These are phyloP conservation scores for Drosophila punjabiensis DNA, from an alignment of 1,140 invertebrate species.

Conservation along the genomic window DNA sequence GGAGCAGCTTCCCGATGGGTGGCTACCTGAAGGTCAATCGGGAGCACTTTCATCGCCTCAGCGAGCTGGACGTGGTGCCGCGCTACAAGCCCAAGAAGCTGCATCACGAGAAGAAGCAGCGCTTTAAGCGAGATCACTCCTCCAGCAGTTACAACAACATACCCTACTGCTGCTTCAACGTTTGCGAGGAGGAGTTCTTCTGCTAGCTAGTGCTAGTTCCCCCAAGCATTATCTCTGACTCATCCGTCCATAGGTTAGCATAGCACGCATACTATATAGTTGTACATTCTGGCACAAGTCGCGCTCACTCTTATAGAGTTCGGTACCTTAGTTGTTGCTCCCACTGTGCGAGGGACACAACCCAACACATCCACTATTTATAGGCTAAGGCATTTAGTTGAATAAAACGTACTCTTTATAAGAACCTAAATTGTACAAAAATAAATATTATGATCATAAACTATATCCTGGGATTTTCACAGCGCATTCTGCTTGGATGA, in stretches of 20 bases:
- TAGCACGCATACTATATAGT: neutral
- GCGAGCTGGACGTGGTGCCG: constrained; percentile 63
- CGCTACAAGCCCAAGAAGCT: constrained; percentile 76
- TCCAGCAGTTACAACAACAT: constrained; percentile 68
- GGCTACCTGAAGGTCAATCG: constrained; percentile 77
- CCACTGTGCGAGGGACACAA: constrained; percentile 24
- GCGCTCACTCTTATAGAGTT: constrained; percentile 79
- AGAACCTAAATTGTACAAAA: neutral
- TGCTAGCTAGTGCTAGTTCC: constrained; percentile 54
- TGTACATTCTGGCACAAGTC: constrained; percentile 26
- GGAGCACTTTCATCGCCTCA: constrained; percentile 64
- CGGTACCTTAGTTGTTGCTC: constrained; percentile 57
- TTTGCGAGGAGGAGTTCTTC: constrained; percentile 80
- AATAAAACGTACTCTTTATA: constrained; percentile 30
- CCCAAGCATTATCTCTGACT: constrained; percentile 38
- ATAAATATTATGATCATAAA: neutral
- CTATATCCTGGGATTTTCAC: constrained; percentile 9
- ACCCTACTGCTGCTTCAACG: constrained; percentile 74
- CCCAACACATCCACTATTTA: constrained; percentile 61
- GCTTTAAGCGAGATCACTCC: constrained; percentile 65
- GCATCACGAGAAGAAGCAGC: constrained; percentile 64
- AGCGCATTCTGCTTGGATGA: constrained; percentile 11
- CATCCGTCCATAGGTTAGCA: constrained; percentile 56
- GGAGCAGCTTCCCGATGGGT: constrained; percentile 71
- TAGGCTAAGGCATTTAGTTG: constrained; percentile 33